A percentile compares a stretch with the other conserved stretches of the same genome.
Evolutionary conservation across 2,888 invertebrate genomes (phyloP).

Genomic region (Conops quadrifasciatus): DNA sequence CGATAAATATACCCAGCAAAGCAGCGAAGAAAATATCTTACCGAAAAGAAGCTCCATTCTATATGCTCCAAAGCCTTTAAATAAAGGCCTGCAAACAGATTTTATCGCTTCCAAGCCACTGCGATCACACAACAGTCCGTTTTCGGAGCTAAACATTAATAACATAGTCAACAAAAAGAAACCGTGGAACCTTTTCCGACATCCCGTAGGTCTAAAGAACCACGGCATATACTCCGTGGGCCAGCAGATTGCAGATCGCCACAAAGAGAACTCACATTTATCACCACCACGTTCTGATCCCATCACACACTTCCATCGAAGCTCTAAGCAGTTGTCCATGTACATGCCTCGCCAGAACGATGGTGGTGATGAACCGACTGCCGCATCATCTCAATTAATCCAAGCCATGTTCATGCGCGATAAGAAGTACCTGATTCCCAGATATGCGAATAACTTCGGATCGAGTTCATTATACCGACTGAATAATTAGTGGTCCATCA

Average conservation of each 20-base stretch:
- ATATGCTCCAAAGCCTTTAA: constrained; percentile 35
- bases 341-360: constrained; percentile 41
- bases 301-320: constrained; percentile 58
- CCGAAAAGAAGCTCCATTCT: constrained; percentile 49
- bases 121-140: constrained; percentile 26
- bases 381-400: constrained; percentile 59
- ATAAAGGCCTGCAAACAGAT: constrained; percentile 48
- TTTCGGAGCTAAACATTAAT: constrained; percentile 54
- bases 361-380: constrained; percentile 51
- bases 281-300: constrained; percentile 49
- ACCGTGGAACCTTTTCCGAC: constrained; percentile 60
- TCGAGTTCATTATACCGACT: constrained; percentile 12
- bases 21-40: constrained; percentile 51
- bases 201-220: constrained; percentile 65
- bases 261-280: constrained; percentile 45
- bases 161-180: constrained; percentile 59
- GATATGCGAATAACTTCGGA: constrained; percentile 56
- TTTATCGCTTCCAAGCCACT: constrained; percentile 53
- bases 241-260: constrained; percentile 31
- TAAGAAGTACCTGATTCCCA: constrained; percentile 59
- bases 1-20: constrained; percentile 41
- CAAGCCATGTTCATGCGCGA: constrained; percentile 61
- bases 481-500: no score
- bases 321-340: constrained; percentile 53
- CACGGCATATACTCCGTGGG: constrained; percentile 53